Conservation (phyloP, 2,113 vertebrate species). For the Malurus alboscapulatus region DNA sequence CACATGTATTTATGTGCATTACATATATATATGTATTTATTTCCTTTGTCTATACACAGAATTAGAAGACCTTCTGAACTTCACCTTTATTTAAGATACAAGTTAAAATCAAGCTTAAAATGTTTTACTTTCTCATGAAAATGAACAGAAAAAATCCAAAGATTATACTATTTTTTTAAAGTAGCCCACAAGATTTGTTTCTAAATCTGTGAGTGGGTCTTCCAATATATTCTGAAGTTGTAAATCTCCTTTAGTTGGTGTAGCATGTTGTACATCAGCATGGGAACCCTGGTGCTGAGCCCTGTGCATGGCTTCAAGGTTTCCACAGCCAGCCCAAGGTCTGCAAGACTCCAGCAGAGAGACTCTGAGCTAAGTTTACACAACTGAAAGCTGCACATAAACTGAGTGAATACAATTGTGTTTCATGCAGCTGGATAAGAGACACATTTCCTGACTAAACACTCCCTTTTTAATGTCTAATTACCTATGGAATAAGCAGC, state of each 20-base stretch:
- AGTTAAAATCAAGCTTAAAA: neutral
- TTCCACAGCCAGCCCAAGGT: neutral
- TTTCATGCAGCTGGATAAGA: neutral
- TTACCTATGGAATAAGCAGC: neutral
- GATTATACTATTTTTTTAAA: neutral
- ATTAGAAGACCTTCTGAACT: neutral
- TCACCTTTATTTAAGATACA: neutral
- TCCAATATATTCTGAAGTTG: neutral
- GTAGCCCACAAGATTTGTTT: neutral
- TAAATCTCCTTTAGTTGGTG: neutral
- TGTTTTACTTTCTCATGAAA: neutral
- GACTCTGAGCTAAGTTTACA: neutral
- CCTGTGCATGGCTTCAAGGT: neutral
- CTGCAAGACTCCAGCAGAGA: neutral
- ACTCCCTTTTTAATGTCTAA: constrained; percentile 30
- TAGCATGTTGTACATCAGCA: neutral
- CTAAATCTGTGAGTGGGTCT: neutral
- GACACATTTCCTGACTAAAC: constrained; percentile 62
- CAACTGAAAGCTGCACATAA: neutral
- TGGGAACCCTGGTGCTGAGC: neutral
- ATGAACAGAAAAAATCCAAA: neutral
- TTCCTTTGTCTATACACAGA: neutral
- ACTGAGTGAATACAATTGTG: neutral
- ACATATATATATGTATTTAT: neutral
- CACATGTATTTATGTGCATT: neutral